Evolutionary conservation across 2,797 vertebrate species (phyloP).

Genomic region (Synanceia verrucosa): DNA sequence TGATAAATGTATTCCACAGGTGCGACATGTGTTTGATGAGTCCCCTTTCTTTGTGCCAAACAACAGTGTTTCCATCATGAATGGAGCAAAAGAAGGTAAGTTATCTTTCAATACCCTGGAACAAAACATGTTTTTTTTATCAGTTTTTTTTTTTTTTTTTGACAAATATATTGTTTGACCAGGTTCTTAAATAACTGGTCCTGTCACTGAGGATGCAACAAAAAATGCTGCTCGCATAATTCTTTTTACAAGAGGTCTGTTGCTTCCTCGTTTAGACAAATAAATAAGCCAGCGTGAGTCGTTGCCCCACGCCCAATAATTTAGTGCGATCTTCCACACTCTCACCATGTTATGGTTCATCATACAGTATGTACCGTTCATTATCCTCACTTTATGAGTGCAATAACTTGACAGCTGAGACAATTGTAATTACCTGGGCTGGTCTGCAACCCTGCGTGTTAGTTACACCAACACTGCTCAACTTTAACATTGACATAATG

Average conservation of each 20-base stretch:
- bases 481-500: conserved; percentile 43
- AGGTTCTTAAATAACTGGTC: conserved; percentile 37
- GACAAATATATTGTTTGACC: conserved; percentile 17
- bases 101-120: background rate
- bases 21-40: conserved; percentile 89
- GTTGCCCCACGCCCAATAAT: conserved; percentile 72
- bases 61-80: conserved; percentile 94
- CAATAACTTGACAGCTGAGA: conserved; percentile 76
- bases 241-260: conserved; percentile 57
- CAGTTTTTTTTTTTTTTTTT: background rate
- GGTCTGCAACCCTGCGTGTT: conserved; percentile 48
- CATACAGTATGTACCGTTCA: conserved; percentile 58
- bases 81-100: conserved; percentile 94
- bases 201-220: conserved; percentile 6
- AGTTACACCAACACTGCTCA: conserved; percentile 30
- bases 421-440: conserved; percentile 74
- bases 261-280: conserved; percentile 58
- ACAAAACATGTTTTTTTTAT: background rate
- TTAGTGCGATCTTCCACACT: conserved; percentile 68
- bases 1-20: conserved; percentile 76
- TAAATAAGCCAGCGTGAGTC: conserved; percentile 61
- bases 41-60: conserved; percentile 95
- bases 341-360: conserved; percentile 65
- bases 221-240: conserved; percentile 36
- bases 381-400: conserved; percentile 73